phyloP scores from a whole-genome alignment of 2,797 vertebrate species.

The Falco columbarius region DNA sequence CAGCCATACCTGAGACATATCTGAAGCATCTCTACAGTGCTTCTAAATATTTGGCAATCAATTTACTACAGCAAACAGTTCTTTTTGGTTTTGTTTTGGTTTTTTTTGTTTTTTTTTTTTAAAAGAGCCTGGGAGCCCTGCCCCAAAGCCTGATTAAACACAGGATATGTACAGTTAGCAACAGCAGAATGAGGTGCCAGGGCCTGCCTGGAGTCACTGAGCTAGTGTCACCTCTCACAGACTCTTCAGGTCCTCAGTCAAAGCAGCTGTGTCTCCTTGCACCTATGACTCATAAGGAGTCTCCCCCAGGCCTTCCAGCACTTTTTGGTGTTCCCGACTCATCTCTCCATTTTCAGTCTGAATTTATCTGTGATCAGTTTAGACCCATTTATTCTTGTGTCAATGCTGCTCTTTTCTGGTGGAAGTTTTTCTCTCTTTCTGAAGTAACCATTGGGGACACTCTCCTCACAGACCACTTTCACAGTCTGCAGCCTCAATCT shows the following conservation, averaged over 20 bases:
- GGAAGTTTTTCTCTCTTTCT: neutral
- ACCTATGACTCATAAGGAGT: neutral
- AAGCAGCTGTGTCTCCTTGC: neutral
- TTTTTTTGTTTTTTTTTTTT: neutral
- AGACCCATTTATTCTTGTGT: neutral
- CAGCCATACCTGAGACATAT: neutral
- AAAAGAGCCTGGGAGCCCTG: neutral
- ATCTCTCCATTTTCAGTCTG: neutral
- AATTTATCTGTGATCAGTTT: neutral
- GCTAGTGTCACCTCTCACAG: neutral
- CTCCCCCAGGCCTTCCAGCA: neutral
- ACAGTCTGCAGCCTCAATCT: neutral
- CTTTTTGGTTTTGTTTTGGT: neutral
- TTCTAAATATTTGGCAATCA: neutral
- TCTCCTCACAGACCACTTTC: neutral
- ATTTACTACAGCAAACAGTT: neutral
- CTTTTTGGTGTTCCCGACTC: neutral
- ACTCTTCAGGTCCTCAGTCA: neutral
- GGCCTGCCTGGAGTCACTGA: neutral
- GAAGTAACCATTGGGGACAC: neutral
- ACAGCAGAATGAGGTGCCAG: neutral
- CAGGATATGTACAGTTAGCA: neutral
- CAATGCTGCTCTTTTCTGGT: neutral
- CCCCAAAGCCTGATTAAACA: neutral
- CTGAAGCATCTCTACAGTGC: neutral